Evolutionary conservation across 2,797 vertebrate species (phyloP).

Genomic region (Syngnathus acus): DNA sequence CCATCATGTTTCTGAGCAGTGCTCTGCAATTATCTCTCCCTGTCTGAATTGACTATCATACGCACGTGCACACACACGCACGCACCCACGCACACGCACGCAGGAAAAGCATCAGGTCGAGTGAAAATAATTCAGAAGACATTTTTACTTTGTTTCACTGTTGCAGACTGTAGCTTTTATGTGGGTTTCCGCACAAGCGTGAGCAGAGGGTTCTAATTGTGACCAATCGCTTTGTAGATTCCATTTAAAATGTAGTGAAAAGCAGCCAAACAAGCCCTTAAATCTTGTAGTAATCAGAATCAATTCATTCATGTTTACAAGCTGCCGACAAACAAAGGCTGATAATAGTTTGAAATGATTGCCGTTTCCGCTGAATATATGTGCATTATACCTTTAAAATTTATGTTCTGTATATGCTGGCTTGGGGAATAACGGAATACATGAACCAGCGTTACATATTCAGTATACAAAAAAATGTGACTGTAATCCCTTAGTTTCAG

Average conservation of each 20-base stretch:
- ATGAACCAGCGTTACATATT: too few species aligned
- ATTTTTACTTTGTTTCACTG: neutral
- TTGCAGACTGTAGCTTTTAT: neutral
- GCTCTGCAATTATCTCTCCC: constrained; percentile 27
- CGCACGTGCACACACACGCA: constrained; percentile 5
- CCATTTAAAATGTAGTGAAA: neutral
- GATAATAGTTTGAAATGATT: neutral
- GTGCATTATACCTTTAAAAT: too few species aligned
- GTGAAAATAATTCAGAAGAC: neutral
- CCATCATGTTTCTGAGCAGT: constrained; percentile 32
- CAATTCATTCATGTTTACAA: neutral
- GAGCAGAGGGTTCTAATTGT: neutral
- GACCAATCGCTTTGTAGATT: neutral
- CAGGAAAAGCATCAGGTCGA: constrained; percentile 32
- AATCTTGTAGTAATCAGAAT: neutral
- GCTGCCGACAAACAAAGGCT: neutral
- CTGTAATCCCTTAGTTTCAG: too few species aligned
- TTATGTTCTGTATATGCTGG: neutral
- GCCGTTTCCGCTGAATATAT: neutral
- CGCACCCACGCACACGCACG: constrained; percentile 4
- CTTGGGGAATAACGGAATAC: neutral
- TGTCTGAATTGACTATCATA: constrained; percentile 29
- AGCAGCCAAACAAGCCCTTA: neutral
- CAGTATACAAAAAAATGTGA: too few species aligned
- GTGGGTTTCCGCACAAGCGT: neutral